Evolutionary conservation across 2,888 invertebrate genomes (phyloP).

Genomic region (Dichetophora obliterata): DNA sequence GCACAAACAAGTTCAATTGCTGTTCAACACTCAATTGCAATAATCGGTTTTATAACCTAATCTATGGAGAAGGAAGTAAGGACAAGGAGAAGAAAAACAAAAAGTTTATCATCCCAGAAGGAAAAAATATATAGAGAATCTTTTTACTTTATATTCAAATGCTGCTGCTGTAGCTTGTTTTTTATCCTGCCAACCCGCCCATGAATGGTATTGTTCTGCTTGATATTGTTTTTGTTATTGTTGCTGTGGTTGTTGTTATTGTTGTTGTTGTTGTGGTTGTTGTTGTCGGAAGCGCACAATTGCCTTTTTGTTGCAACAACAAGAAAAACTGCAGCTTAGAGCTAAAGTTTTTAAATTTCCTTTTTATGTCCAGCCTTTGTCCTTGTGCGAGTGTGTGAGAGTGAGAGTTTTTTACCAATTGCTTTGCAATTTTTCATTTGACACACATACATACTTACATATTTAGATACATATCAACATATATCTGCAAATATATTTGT

Average conservation of each 20-base stretch:
- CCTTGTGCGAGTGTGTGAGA: neutral
- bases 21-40: conserved; percentile 36
- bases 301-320: conserved; percentile 1
- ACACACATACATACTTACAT: neutral
- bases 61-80: neutral
- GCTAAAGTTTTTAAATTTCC: conserved; percentile 17
- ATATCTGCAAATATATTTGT: too few relatives aligned
- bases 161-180: neutral
- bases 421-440: conserved; percentile 7
- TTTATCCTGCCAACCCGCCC: neutral
- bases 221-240: too few relatives aligned
- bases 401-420: neutral
- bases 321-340: conserved; percentile 14
- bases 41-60: conserved; percentile 35
- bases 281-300: neutral
- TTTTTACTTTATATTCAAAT: conserved; percentile 3
- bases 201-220: neutral
- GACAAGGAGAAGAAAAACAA: neutral
- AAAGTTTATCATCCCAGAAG: neutral
- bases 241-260: neutral
- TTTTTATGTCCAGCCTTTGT: conserved; percentile 3
- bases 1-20: conserved; percentile 33
- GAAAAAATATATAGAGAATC: neutral
- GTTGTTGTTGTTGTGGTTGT: neutral
- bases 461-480: neutral